Conservation (phyloP, 2,113 vertebrate genomes). For the Oncorhynchus kisutch region DNA sequence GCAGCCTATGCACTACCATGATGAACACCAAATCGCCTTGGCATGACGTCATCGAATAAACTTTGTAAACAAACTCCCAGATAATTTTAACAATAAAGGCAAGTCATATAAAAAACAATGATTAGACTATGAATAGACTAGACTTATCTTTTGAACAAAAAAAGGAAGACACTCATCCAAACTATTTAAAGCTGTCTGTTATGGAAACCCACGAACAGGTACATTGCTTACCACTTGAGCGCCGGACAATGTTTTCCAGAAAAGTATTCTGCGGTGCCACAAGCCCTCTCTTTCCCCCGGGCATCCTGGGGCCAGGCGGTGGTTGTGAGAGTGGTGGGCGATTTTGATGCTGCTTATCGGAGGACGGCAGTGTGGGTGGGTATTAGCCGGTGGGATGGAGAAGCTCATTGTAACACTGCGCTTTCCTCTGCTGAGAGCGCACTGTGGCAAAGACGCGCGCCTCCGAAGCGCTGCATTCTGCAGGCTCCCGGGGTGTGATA, state of each 20-base stretch:
- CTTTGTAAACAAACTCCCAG: not conserved
- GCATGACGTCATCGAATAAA: slow-evolving; percentile 1
- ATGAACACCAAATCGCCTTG: not conserved
- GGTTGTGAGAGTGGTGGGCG: slow-evolving; percentile 67
- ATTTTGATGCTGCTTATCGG: slow-evolving; percentile 59
- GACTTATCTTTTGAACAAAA: not conserved
- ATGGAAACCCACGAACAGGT: not conserved
- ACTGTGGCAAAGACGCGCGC: slow-evolving; percentile 44
- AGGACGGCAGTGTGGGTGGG: slow-evolving; percentile 68
- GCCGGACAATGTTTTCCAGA: slow-evolving; percentile 94
- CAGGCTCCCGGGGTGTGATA: slow-evolving; percentile 26
- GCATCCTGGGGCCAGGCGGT: slow-evolving; percentile 86
- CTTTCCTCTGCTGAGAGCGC: slow-evolving; percentile 57
- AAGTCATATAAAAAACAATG: too few relatives aligned
- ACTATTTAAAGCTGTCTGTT: not conserved
- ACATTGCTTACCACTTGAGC: slow-evolving; percentile 87
- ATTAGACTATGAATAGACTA: too few relatives aligned
- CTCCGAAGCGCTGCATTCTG: slow-evolving; percentile 25
- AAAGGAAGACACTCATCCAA: not conserved
- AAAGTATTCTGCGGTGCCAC: slow-evolving; percentile 99
- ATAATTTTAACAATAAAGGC: too few relatives aligned
- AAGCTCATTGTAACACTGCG: slow-evolving; percentile 63
- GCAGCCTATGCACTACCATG: too few relatives aligned
- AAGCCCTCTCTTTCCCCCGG: slow-evolving; percentile 96
- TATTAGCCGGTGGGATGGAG: slow-evolving; percentile 61